phyloP scores from a whole-genome alignment of 2,888 invertebrate species.

The Stenotaenia linearis region DNA sequence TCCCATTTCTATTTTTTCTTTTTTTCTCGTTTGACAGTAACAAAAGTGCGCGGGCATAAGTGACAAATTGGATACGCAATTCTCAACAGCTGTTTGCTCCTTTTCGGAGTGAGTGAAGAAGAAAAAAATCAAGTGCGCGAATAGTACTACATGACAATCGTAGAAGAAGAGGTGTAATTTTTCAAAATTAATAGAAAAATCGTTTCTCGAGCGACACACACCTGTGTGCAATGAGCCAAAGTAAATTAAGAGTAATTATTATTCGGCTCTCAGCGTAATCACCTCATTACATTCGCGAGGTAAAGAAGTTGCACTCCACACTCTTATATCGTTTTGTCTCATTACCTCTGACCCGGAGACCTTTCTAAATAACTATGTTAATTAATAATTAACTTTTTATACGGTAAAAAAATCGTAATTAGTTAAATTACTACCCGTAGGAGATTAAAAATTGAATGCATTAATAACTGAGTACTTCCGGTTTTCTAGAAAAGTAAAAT shows the following conservation, averaged over 20 bases:
- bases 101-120: background rate
- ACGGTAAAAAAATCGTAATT: background rate
- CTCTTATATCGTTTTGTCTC: background rate
- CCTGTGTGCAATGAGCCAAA: slow-evolving; percentile 6
- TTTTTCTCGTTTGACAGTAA: background rate
- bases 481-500: too few relatives aligned
- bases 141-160: background rate
- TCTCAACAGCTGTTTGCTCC: background rate
- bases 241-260: slow-evolving; percentile 14
- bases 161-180: background rate
- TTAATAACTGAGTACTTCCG: too few relatives aligned
- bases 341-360: slow-evolving; percentile 8
- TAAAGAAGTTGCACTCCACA: background rate
- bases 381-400: background rate
- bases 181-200: background rate
- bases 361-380: slow-evolving; percentile 14
- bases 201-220: background rate
- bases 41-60: background rate
- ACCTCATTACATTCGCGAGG: slow-evolving; percentile 3
- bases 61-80: background rate
- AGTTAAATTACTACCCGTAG: background rate
- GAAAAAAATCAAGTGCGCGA: background rate
- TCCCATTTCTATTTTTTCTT: background rate
- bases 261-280: slow-evolving; percentile 16
- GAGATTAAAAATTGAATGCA: too few relatives aligned